Conservation (phyloP, 2,888 invertebrate genomes). For the Aphodius sticticus region DNA sequence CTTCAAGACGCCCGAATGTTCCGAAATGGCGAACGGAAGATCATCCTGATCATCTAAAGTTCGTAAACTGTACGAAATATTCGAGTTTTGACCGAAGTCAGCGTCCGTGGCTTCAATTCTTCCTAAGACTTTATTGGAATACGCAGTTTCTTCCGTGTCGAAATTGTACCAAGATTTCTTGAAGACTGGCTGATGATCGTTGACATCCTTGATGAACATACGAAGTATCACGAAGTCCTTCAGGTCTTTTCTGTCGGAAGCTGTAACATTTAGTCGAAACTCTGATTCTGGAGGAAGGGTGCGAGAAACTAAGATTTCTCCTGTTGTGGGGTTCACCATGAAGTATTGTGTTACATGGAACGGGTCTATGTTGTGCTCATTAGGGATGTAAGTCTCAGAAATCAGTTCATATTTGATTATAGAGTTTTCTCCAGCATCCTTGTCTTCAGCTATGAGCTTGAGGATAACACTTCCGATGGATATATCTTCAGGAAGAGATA, state of each 20-base stretch:
- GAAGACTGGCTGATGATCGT: constrained; percentile 85
- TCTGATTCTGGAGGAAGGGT: constrained; percentile 78
- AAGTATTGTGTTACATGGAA: constrained; percentile 72
- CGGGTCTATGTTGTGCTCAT: constrained; percentile 60
- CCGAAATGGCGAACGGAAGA: constrained; percentile 76
- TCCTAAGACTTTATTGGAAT: constrained; percentile 75
- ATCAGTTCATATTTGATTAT: constrained; percentile 75
- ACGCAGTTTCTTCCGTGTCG: constrained; percentile 81
- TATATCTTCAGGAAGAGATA: constrained; percentile 77
- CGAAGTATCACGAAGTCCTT: constrained; percentile 74
- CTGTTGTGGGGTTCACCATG: constrained; percentile 77
- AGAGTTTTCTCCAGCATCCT: constrained; percentile 75
- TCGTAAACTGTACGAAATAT: constrained; percentile 75
- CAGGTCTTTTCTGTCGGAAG: constrained; percentile 78
- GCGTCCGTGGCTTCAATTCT: constrained; percentile 80
- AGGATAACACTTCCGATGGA: constrained; percentile 74
- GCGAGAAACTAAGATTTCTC: constrained; percentile 77
- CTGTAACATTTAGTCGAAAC: constrained; percentile 78
- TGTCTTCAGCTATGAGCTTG: constrained; percentile 75
- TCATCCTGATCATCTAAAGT: constrained; percentile 58
- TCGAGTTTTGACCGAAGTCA: constrained; percentile 82
- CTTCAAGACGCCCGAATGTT: constrained; percentile 72
- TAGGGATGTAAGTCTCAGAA: constrained; percentile 72
- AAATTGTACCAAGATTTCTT: constrained; percentile 85
- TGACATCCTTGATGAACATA: constrained; percentile 80